Conservation (phyloP, 2,797 vertebrate species). For the Pitangus sulphuratus region DNA sequence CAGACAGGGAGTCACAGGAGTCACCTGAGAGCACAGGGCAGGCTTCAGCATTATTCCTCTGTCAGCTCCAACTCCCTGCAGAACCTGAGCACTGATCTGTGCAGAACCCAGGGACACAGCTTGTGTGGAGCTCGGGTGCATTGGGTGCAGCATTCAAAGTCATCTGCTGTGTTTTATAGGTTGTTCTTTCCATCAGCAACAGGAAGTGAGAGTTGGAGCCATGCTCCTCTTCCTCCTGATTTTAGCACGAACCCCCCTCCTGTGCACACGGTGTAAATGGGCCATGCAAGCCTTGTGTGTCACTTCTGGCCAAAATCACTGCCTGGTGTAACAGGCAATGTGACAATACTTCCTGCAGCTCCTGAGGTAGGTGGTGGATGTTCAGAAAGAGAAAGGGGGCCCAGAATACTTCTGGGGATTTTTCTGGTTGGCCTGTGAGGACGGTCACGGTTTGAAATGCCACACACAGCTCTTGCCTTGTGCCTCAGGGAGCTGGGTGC, state of each 20-base stretch:
- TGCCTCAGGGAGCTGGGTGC: neutral
- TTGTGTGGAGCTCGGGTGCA: accelerated
- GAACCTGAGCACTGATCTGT: neutral
- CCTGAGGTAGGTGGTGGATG: neutral
- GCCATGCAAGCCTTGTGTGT: no score
- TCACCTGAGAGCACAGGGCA: neutral
- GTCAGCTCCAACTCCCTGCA: neutral
- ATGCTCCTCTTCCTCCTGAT: neutral
- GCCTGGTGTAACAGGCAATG: accelerated
- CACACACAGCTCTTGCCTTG: neutral
- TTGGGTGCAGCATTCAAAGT: neutral
- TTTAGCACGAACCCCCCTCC: neutral
- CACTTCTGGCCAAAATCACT: neutral
- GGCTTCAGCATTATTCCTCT: neutral
- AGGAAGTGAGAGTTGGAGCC: neutral
- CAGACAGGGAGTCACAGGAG: neutral
- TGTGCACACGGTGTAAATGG: accelerated
- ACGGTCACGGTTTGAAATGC: neutral
- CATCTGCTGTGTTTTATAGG: neutral
- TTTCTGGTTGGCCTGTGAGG: neutral
- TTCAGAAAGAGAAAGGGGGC: neutral
- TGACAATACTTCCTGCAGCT: neutral
- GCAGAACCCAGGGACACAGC: neutral
- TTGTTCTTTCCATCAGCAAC: neutral
- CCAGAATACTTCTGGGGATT: no score